These are phyloP conservation scores for Andrena praecox DNA, from an alignment of 2,888 invertebrate species.

Conservation along the genomic window DNA sequence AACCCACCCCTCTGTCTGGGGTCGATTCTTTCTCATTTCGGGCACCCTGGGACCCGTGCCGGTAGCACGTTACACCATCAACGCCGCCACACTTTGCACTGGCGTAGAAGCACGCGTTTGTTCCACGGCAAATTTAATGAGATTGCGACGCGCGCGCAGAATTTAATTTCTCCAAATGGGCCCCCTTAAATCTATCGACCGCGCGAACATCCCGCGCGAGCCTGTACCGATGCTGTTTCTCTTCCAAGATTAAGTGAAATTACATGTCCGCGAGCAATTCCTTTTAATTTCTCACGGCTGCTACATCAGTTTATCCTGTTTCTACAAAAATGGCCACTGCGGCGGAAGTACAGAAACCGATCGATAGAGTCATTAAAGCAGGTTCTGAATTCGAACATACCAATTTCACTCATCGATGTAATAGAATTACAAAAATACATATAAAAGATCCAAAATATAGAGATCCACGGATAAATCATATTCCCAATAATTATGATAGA, in stretches of 20 bases:
- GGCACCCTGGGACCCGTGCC: slow-evolving; percentile 66
- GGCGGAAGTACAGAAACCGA: too few species aligned
- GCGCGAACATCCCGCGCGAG: background rate
- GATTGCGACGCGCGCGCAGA: slow-evolving; percentile 51
- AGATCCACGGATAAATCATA: too few species aligned
- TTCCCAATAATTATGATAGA: too few species aligned
- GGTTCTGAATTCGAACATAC: too few species aligned
- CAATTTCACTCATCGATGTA: too few species aligned
- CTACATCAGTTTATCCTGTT: background rate
- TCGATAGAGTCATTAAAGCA: too few species aligned
- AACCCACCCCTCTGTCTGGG: slow-evolving; percentile 56
- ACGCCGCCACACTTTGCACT: slow-evolving; percentile 55
- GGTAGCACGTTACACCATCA: slow-evolving; percentile 68
- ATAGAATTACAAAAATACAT: too few species aligned
- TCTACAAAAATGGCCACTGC: background rate
- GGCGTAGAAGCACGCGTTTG: slow-evolving; percentile 50
- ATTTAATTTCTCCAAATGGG: slow-evolving; percentile 57
- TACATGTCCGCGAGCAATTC: background rate
- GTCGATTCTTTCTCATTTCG: slow-evolving; percentile 72
- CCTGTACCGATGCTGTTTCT: background rate
- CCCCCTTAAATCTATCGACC: slow-evolving; percentile 31
- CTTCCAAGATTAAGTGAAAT: background rate
- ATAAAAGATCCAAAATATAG: too few species aligned
- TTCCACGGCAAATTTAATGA: slow-evolving; percentile 54
- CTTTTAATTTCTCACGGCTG: background rate